These are phyloP conservation scores for Anhinga anhinga DNA, from an alignment of 2,113 vertebrate genomes.

Conservation along the genomic window DNA sequence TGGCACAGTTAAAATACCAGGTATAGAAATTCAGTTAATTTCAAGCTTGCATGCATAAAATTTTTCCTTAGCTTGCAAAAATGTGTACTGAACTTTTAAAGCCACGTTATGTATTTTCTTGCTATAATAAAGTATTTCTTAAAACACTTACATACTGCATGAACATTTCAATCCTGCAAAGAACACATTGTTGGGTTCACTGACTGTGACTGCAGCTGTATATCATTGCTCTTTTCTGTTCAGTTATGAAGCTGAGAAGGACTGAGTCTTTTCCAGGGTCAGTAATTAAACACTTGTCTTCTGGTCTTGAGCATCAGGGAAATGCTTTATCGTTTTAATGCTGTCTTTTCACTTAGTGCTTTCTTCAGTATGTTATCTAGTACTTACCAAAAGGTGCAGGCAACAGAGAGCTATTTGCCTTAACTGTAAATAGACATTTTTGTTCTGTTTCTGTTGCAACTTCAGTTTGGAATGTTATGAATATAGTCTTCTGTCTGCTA, in stretches of 20 bases:
- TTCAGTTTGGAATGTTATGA: background rate
- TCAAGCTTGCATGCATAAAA: background rate
- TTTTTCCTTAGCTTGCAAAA: background rate
- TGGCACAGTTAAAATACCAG: conserved; percentile 97
- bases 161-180: accelerated
- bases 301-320: background rate
- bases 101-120: background rate
- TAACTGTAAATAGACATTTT: background rate
- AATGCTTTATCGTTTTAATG: background rate
- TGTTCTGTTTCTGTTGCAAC: background rate
- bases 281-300: background rate
- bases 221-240: background rate
- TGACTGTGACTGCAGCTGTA: background rate
- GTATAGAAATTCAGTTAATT: conserved; percentile 58
- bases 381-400: background rate
- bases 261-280: background rate
- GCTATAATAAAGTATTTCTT: background rate
- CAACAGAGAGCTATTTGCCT: background rate
- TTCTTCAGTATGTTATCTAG: background rate
- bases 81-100: background rate
- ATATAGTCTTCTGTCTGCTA: background rate
- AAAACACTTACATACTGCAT: background rate
- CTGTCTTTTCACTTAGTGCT: background rate
- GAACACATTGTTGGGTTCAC: background rate
- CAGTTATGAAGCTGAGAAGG: background rate